phyloP scores from a whole-genome alignment of 2,113 vertebrate genomes.

The Macquaria australasica region DNA sequence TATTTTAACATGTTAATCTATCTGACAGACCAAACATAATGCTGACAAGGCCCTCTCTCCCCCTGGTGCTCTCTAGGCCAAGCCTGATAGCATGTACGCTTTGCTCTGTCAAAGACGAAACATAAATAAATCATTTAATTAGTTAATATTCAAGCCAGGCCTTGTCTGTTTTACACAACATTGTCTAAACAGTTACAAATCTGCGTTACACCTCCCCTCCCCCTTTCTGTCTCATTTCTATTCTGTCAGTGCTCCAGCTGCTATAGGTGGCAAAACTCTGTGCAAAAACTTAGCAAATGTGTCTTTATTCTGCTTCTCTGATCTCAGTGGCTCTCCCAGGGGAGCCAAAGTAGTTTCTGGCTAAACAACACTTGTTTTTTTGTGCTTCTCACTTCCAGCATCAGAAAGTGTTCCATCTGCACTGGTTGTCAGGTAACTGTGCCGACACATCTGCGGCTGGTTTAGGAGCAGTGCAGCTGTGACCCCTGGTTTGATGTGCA shows the following conservation, averaged over 20 bases:
- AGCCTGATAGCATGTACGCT: slow-evolving; percentile 36
- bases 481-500: slow-evolving; percentile 81
- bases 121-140: slow-evolving; percentile 70
- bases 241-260: slow-evolving; percentile 30
- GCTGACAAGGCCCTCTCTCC: slow-evolving; percentile 71
- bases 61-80: slow-evolving; percentile 52
- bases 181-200: slow-evolving; percentile 61
- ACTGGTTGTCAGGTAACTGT: slow-evolving; percentile 76
- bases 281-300: slow-evolving; percentile 57
- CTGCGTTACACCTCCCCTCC: neutral
- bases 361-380: slow-evolving; percentile 70
- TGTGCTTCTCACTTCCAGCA: slow-evolving; percentile 50
- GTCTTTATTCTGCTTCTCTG: slow-evolving; percentile 62
- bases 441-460: slow-evolving; percentile 77
- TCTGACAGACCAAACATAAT: slow-evolving; percentile 68
- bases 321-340: slow-evolving; percentile 48
- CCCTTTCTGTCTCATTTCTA: neutral
- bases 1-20: slow-evolving; percentile 80
- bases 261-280: slow-evolving; percentile 46
- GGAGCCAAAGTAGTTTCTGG: slow-evolving; percentile 57
- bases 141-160: slow-evolving; percentile 64
- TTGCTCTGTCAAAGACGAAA: slow-evolving; percentile 50
- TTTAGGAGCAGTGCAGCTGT: slow-evolving; percentile 77
- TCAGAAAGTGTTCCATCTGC: slow-evolving; percentile 75
- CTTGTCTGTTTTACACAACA: slow-evolving; percentile 38